These are phyloP conservation scores for Prinia subflava DNA, from an alignment of 2,113 vertebrate species.

Conservation along the genomic window DNA sequence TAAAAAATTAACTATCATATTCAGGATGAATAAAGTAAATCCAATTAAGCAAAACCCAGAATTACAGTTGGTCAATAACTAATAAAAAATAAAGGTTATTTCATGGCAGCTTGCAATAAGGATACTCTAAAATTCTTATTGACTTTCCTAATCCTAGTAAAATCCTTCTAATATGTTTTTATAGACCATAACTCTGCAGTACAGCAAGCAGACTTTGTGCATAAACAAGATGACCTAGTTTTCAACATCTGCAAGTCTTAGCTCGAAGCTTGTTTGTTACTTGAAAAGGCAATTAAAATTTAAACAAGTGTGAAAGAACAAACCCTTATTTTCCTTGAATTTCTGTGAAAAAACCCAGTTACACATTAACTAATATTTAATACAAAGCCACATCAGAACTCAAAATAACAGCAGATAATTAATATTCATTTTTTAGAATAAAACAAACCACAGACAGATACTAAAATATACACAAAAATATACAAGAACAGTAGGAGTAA, in stretches of 20 bases:
- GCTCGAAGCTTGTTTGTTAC: constrained; percentile 63
- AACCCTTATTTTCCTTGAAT: constrained; percentile 37
- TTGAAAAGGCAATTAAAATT: constrained; percentile 76
- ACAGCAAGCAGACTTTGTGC: constrained; percentile 25
- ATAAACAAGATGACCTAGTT: constrained; percentile 68
- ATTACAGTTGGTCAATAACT: not conserved
- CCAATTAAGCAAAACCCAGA: not conserved
- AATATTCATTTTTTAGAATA: not conserved
- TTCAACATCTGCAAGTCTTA: constrained; percentile 63
- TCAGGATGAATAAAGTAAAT: not conserved
- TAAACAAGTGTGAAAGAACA: constrained; percentile 67
- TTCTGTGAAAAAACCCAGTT: constrained; percentile 5
- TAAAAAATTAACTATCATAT: not conserved
- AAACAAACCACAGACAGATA: constrained; percentile 8
- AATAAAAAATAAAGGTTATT: not conserved
- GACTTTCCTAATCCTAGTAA: constrained; percentile 4
- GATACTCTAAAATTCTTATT: constrained; percentile 9
- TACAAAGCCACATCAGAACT: constrained; percentile 17
- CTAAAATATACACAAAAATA: not conserved
- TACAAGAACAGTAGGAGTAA: not conserved
- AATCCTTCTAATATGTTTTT: constrained; percentile 19
- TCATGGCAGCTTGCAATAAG: not conserved
- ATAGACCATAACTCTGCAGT: not conserved
- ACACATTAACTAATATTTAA: constrained; percentile 43
- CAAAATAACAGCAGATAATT: constrained; percentile 42